Conservation (phyloP, 2,113 vertebrate genomes). For the Bujurquina vittata region DNA sequence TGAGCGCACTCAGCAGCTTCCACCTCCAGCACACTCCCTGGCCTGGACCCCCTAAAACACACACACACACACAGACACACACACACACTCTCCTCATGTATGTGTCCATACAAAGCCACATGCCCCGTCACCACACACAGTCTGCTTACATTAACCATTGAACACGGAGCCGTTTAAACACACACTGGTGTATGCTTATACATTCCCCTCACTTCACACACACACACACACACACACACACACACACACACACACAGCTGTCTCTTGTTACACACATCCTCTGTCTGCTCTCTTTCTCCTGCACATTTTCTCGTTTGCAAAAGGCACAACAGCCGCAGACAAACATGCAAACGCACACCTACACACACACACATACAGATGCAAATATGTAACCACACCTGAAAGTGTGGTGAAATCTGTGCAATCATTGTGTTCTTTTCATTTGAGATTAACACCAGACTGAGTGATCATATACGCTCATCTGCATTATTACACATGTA, state of each 20-base stretch:
- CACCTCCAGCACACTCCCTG: conserved; percentile 31
- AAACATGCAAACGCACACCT: not conserved
- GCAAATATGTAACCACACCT: conserved; percentile 11
- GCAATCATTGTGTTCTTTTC: not conserved
- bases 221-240: not conserved
- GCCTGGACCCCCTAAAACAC: not conserved
- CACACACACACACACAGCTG: not conserved
- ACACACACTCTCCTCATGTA: not conserved
- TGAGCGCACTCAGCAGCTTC: conserved; percentile 68
- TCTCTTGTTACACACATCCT: conserved; percentile 56
- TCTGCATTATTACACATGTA: not conserved
- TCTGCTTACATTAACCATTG: conserved; percentile 25
- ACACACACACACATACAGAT: conserved; percentile 12
- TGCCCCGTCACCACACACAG: conserved; percentile 32
- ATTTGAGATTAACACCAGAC: not conserved
- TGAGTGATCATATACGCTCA: not conserved
- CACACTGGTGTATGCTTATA: not conserved
- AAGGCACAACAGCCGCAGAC: not conserved
- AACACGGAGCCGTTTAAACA: conserved; percentile 31
- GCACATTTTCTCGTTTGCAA: conserved; percentile 23
- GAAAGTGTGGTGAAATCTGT: not conserved
- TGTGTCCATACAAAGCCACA: not conserved
- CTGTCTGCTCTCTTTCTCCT: conserved; percentile 45
- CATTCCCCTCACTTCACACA: conserved; percentile 10
- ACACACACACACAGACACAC: not conserved